phyloP scores from a whole-genome alignment of 2,888 invertebrate species.

The Taenaris catops region DNA sequence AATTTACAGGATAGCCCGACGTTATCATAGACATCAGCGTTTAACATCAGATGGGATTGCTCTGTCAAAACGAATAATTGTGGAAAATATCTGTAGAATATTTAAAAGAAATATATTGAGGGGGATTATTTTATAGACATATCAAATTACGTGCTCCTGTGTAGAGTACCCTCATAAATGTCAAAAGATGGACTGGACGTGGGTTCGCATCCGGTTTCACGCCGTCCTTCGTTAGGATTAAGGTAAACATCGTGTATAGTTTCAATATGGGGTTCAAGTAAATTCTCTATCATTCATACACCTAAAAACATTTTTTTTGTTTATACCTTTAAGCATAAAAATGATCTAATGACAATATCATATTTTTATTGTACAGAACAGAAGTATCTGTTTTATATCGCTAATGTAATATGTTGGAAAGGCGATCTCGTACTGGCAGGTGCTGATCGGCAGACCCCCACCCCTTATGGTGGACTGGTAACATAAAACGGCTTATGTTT shows the following conservation, averaged over 20 bases:
- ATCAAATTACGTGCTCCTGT: conserved; percentile 53
- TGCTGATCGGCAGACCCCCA: too few relatives aligned
- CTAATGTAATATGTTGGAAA: too few relatives aligned
- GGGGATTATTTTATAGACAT: conserved; percentile 46
- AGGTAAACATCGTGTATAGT: conserved; percentile 26
- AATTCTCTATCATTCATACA: neutral
- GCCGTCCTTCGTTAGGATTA: conserved; percentile 44
- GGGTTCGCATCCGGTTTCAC: conserved; percentile 57
- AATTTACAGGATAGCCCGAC: too few relatives aligned
- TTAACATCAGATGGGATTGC: too few relatives aligned
- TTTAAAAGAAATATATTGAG: conserved; percentile 16
- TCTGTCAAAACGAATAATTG: neutral
- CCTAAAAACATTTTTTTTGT: neutral
- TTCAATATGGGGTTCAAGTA: conserved; percentile 13
- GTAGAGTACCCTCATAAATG: conserved; percentile 69
- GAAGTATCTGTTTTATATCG: too few relatives aligned
- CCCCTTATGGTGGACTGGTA: too few relatives aligned
- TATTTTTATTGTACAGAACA: neutral
- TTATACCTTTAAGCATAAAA: too few relatives aligned
- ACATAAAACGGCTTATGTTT: too few relatives aligned
- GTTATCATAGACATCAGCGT: too few relatives aligned
- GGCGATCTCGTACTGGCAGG: too few relatives aligned
- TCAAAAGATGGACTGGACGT: conserved; percentile 54
- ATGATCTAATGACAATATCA: too few relatives aligned
- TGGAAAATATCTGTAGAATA: too few relatives aligned